Evolutionary conservation across 2,113 vertebrate genomes (phyloP).

Genomic region (Hyaena hyaena): DNA sequence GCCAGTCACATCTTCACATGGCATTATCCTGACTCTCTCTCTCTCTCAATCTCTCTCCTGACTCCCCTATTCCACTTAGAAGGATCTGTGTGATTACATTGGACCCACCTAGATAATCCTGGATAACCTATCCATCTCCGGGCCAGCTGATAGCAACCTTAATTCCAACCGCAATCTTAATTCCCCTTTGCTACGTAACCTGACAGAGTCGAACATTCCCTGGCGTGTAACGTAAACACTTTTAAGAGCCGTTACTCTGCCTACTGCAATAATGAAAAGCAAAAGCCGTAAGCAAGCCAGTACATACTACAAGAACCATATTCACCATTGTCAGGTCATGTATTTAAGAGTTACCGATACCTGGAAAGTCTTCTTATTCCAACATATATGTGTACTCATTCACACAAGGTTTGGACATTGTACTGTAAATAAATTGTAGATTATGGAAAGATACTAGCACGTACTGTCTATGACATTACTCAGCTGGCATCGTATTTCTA

Average conservation of each 20-base stretch:
- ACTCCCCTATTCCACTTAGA: not conserved
- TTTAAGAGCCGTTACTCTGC: not conserved
- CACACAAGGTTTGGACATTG: not conserved
- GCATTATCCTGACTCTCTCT: not conserved
- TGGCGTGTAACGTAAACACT: no score
- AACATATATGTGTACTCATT: rapidly evolving
- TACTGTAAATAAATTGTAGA: not conserved
- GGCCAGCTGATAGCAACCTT: not conserved
- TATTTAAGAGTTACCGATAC: not conserved
- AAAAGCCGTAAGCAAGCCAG: not conserved
- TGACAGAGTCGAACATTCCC: not conserved
- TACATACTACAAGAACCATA: rapidly evolving
- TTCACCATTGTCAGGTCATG: no score
- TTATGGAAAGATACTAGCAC: not conserved
- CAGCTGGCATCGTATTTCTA: not conserved
- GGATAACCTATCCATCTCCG: not conserved
- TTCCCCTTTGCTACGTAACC: not conserved
- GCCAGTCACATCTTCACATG: no score
- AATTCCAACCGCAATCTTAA: not conserved
- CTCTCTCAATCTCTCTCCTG: not conserved
- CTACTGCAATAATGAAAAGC: not conserved
- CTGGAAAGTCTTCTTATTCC: not conserved
- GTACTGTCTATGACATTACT: not conserved
- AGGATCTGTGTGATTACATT: not conserved
- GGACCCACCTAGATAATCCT: not conserved